Percentiles rank a stretch among this genome's conserved stretches.
These are phyloP conservation scores for Troides oblongomaculatus DNA, from an alignment of 2,888 invertebrate genomes.

Conservation along the genomic window DNA sequence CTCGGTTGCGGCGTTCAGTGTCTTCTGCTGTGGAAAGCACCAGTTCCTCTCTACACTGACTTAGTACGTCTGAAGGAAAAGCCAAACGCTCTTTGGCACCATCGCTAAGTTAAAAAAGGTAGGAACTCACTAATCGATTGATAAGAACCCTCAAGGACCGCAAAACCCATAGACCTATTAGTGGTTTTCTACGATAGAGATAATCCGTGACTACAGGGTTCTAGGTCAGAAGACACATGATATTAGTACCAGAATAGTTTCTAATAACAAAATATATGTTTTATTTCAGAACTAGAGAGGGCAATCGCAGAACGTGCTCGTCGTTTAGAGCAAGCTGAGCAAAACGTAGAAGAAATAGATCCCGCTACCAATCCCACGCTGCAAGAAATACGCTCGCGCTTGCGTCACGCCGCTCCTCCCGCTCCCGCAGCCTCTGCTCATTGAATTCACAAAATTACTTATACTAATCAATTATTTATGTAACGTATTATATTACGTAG, in stretches of 20 bases:
- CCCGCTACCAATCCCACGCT: slow-evolving; percentile 68
- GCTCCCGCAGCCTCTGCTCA: slow-evolving; percentile 64
- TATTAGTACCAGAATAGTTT: not conserved
- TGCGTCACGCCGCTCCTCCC: slow-evolving; percentile 65
- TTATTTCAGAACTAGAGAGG: slow-evolving; percentile 76
- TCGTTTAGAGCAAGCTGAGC: slow-evolving; percentile 73
- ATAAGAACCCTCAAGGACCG: no score
- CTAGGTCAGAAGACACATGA: no score
- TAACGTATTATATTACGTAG: slow-evolving; percentile 15
- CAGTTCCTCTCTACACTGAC: no score
- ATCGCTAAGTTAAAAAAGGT: no score
- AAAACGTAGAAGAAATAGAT: slow-evolving; percentile 51
- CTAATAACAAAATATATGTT: not conserved
- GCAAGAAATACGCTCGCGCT: slow-evolving; percentile 68
- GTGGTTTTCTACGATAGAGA: no score
- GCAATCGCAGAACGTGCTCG: slow-evolving; percentile 82
- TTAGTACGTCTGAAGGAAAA: no score
- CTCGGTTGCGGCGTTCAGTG: no score
- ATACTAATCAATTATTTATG: slow-evolving; percentile 1
- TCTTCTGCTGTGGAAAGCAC: no score
- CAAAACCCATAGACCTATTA: no score
- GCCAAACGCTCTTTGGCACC: no score
- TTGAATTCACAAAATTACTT: slow-evolving; percentile 33
- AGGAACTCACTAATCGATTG: no score
- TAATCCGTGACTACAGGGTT: no score